Conservation (phyloP, 2,888 invertebrate species). For the Dastarcus helophoroides region DNA sequence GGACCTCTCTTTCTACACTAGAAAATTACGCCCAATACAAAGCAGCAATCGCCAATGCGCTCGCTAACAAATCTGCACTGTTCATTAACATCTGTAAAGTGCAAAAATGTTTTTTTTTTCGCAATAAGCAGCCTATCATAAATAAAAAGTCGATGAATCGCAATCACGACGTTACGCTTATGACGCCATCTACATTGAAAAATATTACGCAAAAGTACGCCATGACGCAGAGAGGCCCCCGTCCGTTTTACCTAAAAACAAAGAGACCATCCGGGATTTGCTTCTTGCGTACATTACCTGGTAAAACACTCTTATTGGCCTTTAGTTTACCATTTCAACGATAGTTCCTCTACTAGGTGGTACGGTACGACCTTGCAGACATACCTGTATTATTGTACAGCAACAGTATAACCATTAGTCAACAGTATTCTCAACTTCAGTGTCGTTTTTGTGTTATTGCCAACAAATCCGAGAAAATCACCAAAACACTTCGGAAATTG, state of each 20-base stretch:
- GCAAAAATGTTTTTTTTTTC: too few relatives aligned
- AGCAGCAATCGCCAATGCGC: conserved; percentile 16
- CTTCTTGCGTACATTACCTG: conserved; percentile 37
- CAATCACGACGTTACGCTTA: too few relatives aligned
- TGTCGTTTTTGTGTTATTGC: conserved; percentile 13
- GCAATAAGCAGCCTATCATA: too few relatives aligned
- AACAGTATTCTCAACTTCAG: conserved; percentile 21
- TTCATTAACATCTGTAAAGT: background rate
- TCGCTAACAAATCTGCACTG: conserved; percentile 9
- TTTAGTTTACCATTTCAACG: conserved; percentile 31
- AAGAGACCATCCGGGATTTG: conserved; percentile 26
- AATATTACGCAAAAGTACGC: too few relatives aligned
- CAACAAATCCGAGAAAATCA: conserved; percentile 26
- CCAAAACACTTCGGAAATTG: conserved; percentile 16
- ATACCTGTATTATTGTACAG: conserved; percentile 37
- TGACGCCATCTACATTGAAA: too few relatives aligned
- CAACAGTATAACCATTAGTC: conserved; percentile 37
- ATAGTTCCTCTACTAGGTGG: conserved; percentile 23
- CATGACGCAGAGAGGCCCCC: conserved; percentile 31
- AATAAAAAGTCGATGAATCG: too few relatives aligned
- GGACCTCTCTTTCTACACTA: conserved; percentile 17
- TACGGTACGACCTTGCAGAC: conserved; percentile 29
- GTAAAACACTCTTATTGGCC: conserved; percentile 26
- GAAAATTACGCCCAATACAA: conserved; percentile 4
- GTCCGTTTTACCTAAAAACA: conserved; percentile 36